A percentile compares a stretch with the other conserved stretches of the same genome.
Conservation (phyloP, 2,113 vertebrate genomes). For the Ptilonorhynchus violaceus region DNA sequence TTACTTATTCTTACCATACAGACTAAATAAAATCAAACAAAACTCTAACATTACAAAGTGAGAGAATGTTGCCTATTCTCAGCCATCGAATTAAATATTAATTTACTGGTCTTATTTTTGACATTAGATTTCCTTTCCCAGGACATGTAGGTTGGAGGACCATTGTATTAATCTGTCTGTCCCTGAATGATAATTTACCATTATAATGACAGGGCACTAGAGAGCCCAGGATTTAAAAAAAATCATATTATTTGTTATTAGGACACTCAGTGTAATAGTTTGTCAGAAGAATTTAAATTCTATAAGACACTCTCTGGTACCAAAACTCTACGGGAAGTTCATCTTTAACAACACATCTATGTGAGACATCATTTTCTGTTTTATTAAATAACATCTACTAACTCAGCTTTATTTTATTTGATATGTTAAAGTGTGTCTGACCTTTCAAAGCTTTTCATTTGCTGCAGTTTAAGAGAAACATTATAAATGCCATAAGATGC, state of each 20-base stretch:
- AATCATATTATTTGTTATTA: not conserved
- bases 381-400: conserved; percentile 60
- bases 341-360: conserved; percentile 4
- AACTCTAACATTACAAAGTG: not conserved
- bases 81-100: not conserved
- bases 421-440: conserved; percentile 58
- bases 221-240: not conserved
- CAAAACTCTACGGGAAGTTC: not conserved
- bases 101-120: not conserved
- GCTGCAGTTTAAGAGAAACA: conserved; percentile 56
- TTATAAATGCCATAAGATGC: conserved; percentile 69
- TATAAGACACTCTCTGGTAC: not conserved
- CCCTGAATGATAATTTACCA: not conserved
- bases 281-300: not conserved
- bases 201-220: not conserved
- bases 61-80: not conserved
- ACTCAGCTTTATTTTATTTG: conserved; percentile 51
- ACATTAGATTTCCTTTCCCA: not conserved
- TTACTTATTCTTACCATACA: not conserved
- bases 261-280: not conserved
- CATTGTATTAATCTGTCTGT: not conserved
- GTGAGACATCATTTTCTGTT: conserved; percentile 45
- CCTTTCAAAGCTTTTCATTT: conserved; percentile 64
- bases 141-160: not conserved
- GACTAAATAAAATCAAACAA: not conserved